Base-by-base conservation (phyloP, 2,113 vertebrate genomes). In the Trachemys scripta region DNA sequence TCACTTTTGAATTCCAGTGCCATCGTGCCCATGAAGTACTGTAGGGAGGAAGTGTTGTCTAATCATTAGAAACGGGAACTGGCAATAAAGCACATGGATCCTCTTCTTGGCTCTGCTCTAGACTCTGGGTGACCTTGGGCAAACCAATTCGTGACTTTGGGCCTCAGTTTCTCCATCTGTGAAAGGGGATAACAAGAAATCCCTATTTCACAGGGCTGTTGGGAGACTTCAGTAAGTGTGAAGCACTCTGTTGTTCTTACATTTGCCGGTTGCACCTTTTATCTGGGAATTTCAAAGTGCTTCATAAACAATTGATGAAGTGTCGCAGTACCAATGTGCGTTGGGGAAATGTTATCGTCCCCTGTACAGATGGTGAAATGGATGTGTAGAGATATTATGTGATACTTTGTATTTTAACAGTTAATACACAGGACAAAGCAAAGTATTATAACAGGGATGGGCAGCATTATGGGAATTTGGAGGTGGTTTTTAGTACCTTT, bases 241-340 rank as follows among this genome's bases (percentile, higher is more conserved):
- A 97, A 96, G 93, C 56, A 0, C 92, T 97, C 96, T 97, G 95
- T 94, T 97, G 95, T 94, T 97, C 93, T 91, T 97, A 91, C 96
- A 96, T 94, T 92, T 82, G 84, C 83, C 90, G 93, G 91, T 94
- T 97, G 97, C 97, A 96, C 96, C 97, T 96, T 85, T 97, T 93
- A 91, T 88, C 94, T 89, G 96, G 94, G 91, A 97, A 97, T 92
- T 90, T 97, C 92, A 96, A 97, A 97, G 97, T 97, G 96, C 97
- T 97, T 97, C 93, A 96, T 95, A 97, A 97, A 97, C 96, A 97
- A 97, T 96, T 97, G 97, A 96, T 97, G 94, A 96, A 97, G 92
- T 96, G 95, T 97, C 94, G 88, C 97, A 93, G 93, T 94, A 94
- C 95, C 92, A 96, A 93, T 96, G 90, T 96, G 96, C 92, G 22